Evolutionary conservation across 2,113 vertebrate genomes (phyloP).

Genomic region (Sakesphorus luctuosus): DNA sequence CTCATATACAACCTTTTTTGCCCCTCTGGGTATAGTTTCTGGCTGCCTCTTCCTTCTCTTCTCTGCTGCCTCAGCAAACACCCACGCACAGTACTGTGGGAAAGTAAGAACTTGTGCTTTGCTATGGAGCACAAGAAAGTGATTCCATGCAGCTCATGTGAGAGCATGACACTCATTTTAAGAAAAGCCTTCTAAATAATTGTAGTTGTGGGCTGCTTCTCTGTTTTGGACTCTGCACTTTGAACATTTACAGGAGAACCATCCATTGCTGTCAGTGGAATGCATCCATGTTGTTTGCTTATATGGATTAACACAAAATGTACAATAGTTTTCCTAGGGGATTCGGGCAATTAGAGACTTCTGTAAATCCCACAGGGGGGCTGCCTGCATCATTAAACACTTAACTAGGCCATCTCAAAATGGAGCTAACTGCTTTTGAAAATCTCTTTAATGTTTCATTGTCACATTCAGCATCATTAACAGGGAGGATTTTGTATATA

Average conservation of each 20-base stretch:
- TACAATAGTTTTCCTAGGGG: not conserved
- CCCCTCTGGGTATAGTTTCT: not conserved
- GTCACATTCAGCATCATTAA: constrained; percentile 11
- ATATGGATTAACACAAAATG: not conserved
- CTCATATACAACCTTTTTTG: not conserved
- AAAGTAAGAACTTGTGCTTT: not conserved
- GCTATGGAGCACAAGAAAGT: not conserved
- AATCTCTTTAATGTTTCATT: constrained; percentile 9
- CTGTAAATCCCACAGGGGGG: not conserved
- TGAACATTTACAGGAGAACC: not conserved
- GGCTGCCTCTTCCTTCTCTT: not conserved
- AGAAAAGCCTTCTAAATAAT: constrained; percentile 1
- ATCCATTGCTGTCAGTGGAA: not conserved
- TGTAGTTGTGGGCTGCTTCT: not conserved
- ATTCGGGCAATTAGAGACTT: not conserved
- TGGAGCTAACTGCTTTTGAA: constrained; percentile 15
- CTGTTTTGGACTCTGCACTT: not conserved
- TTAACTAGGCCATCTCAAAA: constrained; percentile 18
- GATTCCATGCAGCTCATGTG: not conserved
- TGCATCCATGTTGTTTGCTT: not conserved
- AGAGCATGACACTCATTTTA: not conserved
- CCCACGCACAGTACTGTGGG: not conserved
- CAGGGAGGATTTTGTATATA: not conserved
- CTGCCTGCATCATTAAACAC: constrained; percentile 33
- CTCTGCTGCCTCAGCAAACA: not conserved